Conservation (phyloP, 2,888 invertebrate genomes). For the Ornithoptera priamus region DNA sequence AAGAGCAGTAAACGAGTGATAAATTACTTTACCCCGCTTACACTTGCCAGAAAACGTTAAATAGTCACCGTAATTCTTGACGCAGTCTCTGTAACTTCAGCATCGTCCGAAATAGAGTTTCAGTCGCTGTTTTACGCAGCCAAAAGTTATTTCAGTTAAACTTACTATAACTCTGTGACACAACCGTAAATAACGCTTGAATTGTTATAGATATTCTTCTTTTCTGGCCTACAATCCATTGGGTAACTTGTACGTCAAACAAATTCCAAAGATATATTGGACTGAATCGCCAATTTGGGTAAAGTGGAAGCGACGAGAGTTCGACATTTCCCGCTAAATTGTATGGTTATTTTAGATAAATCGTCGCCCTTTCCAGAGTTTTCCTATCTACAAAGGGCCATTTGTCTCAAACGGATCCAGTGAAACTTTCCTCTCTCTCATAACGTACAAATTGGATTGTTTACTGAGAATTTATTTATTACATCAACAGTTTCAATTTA, state of each 20-base stretch:
- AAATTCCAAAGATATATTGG: constrained; percentile 72
- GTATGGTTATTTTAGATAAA: constrained; percentile 77
- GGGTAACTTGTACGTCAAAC: constrained; percentile 69
- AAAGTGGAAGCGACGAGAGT: constrained; percentile 72
- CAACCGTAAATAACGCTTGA: constrained; percentile 67
- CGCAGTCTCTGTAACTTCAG: constrained; percentile 42
- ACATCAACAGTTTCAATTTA: constrained; percentile 11
- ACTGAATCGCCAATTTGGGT: constrained; percentile 74
- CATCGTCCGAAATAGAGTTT: constrained; percentile 51
- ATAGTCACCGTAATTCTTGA: constrained; percentile 37
- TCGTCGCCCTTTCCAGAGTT: constrained; percentile 67
- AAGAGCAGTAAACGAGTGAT: constrained; percentile 16
- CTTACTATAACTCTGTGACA: constrained; percentile 57
- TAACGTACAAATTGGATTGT: constrained; percentile 36
- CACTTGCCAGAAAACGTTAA: constrained; percentile 35
- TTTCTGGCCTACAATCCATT: constrained; percentile 56
- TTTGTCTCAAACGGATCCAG: constrained; percentile 69
- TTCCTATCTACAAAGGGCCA: constrained; percentile 69
- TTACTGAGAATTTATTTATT: constrained; percentile 27
- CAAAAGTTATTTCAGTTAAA: constrained; percentile 55
- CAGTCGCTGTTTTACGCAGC: constrained; percentile 45
- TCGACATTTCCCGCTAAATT: constrained; percentile 71
- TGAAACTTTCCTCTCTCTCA: constrained; percentile 58
- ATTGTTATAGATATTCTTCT: constrained; percentile 65
- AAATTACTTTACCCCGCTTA: constrained; percentile 18